phyloP scores from a whole-genome alignment of 2,113 vertebrate genomes.

The Benitochromis conjunctus region DNA sequence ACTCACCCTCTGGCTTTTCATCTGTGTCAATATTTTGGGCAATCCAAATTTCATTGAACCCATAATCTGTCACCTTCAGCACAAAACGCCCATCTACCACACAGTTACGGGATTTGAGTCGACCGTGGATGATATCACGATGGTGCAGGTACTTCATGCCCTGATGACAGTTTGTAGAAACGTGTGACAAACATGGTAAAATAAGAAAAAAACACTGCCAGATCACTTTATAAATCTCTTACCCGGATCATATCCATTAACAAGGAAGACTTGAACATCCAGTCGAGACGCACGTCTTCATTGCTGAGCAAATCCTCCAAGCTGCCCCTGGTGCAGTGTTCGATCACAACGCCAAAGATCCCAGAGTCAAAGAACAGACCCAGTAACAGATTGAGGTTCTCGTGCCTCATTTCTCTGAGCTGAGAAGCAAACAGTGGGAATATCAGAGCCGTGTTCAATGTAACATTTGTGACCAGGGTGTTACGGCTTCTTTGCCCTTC shows the following conservation, averaged over 20 bases:
- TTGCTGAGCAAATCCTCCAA: conserved; percentile 85
- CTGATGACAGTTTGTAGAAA: conserved; percentile 52
- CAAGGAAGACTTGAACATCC: conserved; percentile 98
- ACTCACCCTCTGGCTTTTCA: conserved; percentile 74
- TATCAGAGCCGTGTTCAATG: not conserved
- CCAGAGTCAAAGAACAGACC: conserved; percentile 84
- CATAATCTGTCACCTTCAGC: conserved; percentile 90
- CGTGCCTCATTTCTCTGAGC: conserved; percentile 88
- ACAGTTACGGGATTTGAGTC: conserved; percentile 92
- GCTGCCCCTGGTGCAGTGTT: conserved; percentile 88
- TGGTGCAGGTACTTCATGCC: conserved; percentile 89
- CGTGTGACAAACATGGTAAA: not conserved
- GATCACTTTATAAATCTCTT: not conserved
- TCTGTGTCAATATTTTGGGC: conserved; percentile 62
- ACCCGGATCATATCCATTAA: conserved; percentile 91
- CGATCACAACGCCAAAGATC: conserved; percentile 83
- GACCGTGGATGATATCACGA: conserved; percentile 80
- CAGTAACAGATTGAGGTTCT: conserved; percentile 88
- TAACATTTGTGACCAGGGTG: not conserved
- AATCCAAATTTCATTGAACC: conserved; percentile 79
- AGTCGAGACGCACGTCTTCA: conserved; percentile 90
- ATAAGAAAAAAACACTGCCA: not conserved
- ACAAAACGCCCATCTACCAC: conserved; percentile 93
- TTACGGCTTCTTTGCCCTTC: not conserved
- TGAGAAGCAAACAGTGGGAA: conserved; percentile 38